Percentiles rank a stretch among this genome's conserved stretches.
Evolutionary conservation across 2,797 vertebrate genomes (phyloP).

Genomic region (Diplodus puntazzo): DNA sequence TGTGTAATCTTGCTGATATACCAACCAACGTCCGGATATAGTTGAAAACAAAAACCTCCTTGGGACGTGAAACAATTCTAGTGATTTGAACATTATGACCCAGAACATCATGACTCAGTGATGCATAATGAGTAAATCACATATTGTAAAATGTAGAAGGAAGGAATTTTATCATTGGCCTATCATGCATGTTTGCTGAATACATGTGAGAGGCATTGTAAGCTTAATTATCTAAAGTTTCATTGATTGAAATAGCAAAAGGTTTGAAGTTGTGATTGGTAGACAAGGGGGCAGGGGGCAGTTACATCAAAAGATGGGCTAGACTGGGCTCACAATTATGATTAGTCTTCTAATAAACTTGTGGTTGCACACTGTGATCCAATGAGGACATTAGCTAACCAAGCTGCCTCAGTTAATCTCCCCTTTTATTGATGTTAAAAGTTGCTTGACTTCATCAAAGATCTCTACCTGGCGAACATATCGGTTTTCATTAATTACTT

Average conservation of each 20-base stretch:
- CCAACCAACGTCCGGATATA: too few species aligned
- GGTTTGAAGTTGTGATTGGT: not conserved
- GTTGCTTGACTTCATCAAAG: conserved; percentile 2
- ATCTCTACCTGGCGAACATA: not conserved
- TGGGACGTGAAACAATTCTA: too few species aligned
- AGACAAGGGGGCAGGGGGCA: conserved; percentile 1
- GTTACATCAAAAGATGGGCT: not conserved
- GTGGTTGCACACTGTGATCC: not conserved
- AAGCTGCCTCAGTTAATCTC: not conserved
- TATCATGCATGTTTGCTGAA: not conserved
- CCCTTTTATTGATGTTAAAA: conserved; percentile 7
- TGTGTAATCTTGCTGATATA: too few species aligned
- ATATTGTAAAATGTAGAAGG: not conserved
- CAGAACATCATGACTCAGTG: not conserved
- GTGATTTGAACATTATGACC: not conserved
- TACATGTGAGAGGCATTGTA: conserved; percentile 11
- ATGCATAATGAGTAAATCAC: not conserved
- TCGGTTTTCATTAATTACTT: not conserved
- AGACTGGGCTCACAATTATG: not conserved
- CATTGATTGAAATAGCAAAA: conserved; percentile 1
- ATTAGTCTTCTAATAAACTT: conserved; percentile 1
- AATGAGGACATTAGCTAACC: not conserved
- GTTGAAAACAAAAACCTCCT: too few species aligned
- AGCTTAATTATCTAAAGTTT: conserved; percentile 4
- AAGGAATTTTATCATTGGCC: not conserved